Percentiles rank a stretch among this genome's conserved stretches.
phyloP scores from a whole-genome alignment of 2,797 vertebrate species.

The Liparis tanakae region DNA sequence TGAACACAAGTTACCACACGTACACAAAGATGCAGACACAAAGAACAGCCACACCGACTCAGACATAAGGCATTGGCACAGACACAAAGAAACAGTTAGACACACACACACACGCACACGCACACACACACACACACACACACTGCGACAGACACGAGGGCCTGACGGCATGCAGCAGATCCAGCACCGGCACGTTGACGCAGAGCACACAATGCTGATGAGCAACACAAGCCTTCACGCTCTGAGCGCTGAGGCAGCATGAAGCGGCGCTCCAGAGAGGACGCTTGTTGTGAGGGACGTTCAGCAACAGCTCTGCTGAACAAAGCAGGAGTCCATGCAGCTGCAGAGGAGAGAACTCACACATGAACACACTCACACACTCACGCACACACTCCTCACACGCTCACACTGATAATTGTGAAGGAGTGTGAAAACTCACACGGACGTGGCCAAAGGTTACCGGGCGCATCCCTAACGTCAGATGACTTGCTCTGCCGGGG shows the following conservation, averaged over 20 bases:
- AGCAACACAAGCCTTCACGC: constrained; percentile 20
- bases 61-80: constrained; percentile 25
- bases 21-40: constrained; percentile 56
- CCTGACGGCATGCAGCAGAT: constrained; percentile 51
- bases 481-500: neutral
- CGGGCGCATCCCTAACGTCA: neutral
- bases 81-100: constrained; percentile 45
- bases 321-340: constrained; percentile 39
- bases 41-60: constrained; percentile 49
- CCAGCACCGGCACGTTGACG: constrained; percentile 25
- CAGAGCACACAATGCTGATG: constrained; percentile 26
- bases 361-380: neutral
- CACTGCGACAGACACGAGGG: constrained; percentile 48
- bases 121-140: constrained; percentile 2
- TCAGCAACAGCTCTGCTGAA: constrained; percentile 39
- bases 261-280: constrained; percentile 36
- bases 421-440: constrained; percentile 3
- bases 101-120: constrained; percentile 19
- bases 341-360: constrained; percentile 30
- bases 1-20: constrained; percentile 28
- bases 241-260: constrained; percentile 30
- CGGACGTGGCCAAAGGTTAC: neutral
- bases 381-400: neutral
- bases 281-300: constrained; percentile 35
- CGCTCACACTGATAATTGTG: constrained; percentile 17